phyloP scores from a whole-genome alignment of 2,888 invertebrate species.

The Xestoiulus laeticollis region DNA sequence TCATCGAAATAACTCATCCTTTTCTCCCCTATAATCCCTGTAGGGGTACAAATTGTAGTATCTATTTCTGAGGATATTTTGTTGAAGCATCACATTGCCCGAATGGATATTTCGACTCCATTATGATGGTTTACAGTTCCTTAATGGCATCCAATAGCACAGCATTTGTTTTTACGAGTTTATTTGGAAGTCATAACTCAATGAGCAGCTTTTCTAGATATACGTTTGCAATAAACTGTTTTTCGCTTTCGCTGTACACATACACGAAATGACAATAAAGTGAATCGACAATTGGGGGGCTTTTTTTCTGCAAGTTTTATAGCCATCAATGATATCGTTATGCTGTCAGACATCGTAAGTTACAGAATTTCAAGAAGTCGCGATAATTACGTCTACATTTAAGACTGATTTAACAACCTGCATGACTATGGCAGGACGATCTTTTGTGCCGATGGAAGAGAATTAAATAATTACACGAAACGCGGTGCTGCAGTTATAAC shows the following conservation, averaged over 20 bases:
- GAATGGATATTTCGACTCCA: slow-evolving; percentile 41
- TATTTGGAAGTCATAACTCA: slow-evolving; percentile 39
- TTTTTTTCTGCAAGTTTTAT: slow-evolving; percentile 23
- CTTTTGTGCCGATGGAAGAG: not conserved
- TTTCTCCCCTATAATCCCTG: not conserved
- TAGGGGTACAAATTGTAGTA: not conserved
- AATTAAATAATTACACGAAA: not conserved
- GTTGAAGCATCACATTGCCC: slow-evolving; percentile 35
- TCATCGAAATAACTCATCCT: not conserved
- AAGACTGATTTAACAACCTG: not conserved
- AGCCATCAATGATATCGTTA: slow-evolving; percentile 36
- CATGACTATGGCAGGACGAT: not conserved
- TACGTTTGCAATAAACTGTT: not conserved
- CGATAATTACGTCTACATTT: not conserved
- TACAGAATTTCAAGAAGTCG: slow-evolving; percentile 31
- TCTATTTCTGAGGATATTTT: slow-evolving; percentile 23
- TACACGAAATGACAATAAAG: slow-evolving; percentile 23
- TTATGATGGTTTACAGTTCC: slow-evolving; percentile 41
- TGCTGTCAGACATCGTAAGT: slow-evolving; percentile 31
- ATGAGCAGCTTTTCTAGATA: slow-evolving; percentile 34
- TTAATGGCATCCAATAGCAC: slow-evolving; percentile 40
- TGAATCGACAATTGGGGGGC: not conserved
- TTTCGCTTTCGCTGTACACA: not conserved
- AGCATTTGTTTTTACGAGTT: slow-evolving; percentile 39
- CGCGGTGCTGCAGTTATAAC: not conserved